Base-by-base conservation (phyloP, 2,888 invertebrate species). In the Sericinus montela region DNA sequence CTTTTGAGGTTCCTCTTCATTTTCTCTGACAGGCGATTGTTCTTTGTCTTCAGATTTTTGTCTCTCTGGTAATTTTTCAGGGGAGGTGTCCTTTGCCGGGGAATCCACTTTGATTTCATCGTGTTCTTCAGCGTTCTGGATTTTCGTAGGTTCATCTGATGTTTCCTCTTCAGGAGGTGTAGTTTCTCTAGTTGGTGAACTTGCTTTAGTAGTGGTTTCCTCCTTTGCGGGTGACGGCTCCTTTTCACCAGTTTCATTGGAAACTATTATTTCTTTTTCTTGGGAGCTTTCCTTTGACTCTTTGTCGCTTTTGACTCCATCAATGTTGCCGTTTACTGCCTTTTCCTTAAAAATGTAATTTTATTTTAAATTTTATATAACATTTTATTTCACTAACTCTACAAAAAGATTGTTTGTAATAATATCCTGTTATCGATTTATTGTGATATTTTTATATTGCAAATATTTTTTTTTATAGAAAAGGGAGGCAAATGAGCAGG, bases 291-390 rank as follows among this genome's bases (percentile, higher is more conserved):
- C 78, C 55, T 80, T 79, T 52, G 77, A 72, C 53, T 69, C 58
- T 54, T 65, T 69, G 49, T 53, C 60, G 62, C 65, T 69, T 62
- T 67, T 68, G 48, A 53, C 56, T 38, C 51, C 49, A 48, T 60
- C 67, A 52, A 72, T 77, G 54, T 80, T 77, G 51, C 89, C 85
- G 75, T 85, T 85, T 15, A 79, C 56, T 59, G 75, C 63, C 54
- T 72, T 72, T 59, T 69, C 66, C 74, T 80, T 67, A 41, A 74
- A 74, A 40, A 32, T 5, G 7, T 4, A n/a, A 36, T 5, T 9
- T 16, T 36, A 4, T 19, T 37, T 4, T 25, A 5, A 25, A 25
- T 25, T 8, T 8, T 8, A 25, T 8, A 25, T 25, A 25, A 25
- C 1, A 2, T 25, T 19, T 19, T n/a, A n/a, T n/a, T n/a, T n/a